Percentiles rank a stretch among this genome's conserved stretches.
These are phyloP conservation scores for Mormyrus lacerda DNA, from an alignment of 2,113 vertebrate genomes.

Conservation along the genomic window DNA sequence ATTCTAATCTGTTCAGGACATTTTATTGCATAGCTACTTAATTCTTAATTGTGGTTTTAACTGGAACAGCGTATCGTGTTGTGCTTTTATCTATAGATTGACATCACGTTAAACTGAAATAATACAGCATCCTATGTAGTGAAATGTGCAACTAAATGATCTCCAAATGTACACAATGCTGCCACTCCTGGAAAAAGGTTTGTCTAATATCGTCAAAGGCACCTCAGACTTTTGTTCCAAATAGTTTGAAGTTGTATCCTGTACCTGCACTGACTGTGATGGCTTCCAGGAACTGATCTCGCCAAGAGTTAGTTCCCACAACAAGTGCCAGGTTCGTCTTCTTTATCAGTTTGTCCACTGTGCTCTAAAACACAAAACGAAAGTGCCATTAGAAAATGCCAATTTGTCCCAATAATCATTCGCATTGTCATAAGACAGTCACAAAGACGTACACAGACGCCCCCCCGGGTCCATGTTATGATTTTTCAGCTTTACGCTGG, in stretches of 20 bases:
- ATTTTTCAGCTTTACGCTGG: too few relatives aligned
- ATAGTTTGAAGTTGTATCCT: background rate
- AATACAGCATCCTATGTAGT: background rate
- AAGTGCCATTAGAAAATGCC: background rate
- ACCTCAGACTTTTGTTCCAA: background rate
- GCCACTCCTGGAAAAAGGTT: background rate
- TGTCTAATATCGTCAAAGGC: background rate
- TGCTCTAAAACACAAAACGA: constrained; percentile 59
- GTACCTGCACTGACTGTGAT: constrained; percentile 95
- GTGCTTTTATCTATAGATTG: background rate
- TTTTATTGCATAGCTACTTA: background rate
- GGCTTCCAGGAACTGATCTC: constrained; percentile 97
- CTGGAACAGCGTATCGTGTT: background rate
- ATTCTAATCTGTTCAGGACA: background rate
- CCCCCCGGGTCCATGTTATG: too few relatives aligned
- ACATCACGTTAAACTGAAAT: background rate
- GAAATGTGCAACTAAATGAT: background rate
- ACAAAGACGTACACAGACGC: background rate
- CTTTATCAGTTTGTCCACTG: constrained; percentile 96
- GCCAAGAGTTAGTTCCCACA: constrained; percentile 96
- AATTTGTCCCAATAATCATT: background rate
- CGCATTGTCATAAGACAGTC: background rate
- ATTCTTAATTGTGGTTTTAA: background rate
- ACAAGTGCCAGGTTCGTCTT: constrained; percentile 96
- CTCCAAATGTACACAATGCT: background rate